These are phyloP conservation scores for Venusia cambrica DNA, from an alignment of 2,888 invertebrate species.

Conservation along the genomic window DNA sequence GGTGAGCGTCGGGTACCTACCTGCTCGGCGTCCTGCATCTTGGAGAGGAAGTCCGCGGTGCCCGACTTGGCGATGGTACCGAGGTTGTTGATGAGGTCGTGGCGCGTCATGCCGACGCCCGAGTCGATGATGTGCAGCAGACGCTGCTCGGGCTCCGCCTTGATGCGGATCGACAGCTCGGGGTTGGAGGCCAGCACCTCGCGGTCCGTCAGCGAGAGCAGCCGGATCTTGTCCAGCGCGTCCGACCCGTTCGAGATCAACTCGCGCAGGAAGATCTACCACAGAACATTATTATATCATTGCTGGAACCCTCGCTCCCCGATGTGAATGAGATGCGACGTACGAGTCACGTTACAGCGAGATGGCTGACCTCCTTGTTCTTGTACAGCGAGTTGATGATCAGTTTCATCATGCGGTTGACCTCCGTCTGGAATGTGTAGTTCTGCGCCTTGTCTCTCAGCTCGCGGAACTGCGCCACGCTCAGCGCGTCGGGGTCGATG, in stretches of 20 bases:
- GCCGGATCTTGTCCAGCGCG: slow-evolving; percentile 98
- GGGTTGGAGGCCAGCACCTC: slow-evolving; percentile 87
- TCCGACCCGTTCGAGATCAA: slow-evolving; percentile 99
- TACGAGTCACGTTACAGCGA: slow-evolving; percentile 1
- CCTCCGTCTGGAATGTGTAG: slow-evolving; percentile 97
- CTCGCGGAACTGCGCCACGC: slow-evolving; percentile 96
- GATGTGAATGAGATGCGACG: too few relatives aligned
- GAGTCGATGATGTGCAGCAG: slow-evolving; percentile 97
- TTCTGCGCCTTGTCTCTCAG: slow-evolving; percentile 93
- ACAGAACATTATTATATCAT: too few relatives aligned
- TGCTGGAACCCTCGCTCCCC: too few relatives aligned
- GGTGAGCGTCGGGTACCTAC: slow-evolving; percentile 30
- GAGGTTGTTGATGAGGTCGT: slow-evolving; percentile 96
- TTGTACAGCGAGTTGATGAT: slow-evolving; percentile 99
- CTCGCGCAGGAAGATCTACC: slow-evolving; percentile 96
- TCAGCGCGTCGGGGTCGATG: slow-evolving; percentile 96
- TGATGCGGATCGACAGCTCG: slow-evolving; percentile 94
- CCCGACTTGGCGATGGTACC: slow-evolving; percentile 99
- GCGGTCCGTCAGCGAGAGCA: slow-evolving; percentile 94
- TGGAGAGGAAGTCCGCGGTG: slow-evolving; percentile 96
- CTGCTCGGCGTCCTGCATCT: slow-evolving; percentile 87
- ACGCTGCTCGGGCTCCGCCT: slow-evolving; percentile 95
- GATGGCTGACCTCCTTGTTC: slow-evolving; percentile 91
- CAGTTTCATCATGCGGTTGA: slow-evolving; percentile 99
- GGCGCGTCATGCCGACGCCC: slow-evolving; percentile 98